A percentile compares a stretch with the other conserved stretches of the same genome.
Conservation (phyloP, 2,113 vertebrate species). For the Brachyhypopomus gauderio region DNA sequence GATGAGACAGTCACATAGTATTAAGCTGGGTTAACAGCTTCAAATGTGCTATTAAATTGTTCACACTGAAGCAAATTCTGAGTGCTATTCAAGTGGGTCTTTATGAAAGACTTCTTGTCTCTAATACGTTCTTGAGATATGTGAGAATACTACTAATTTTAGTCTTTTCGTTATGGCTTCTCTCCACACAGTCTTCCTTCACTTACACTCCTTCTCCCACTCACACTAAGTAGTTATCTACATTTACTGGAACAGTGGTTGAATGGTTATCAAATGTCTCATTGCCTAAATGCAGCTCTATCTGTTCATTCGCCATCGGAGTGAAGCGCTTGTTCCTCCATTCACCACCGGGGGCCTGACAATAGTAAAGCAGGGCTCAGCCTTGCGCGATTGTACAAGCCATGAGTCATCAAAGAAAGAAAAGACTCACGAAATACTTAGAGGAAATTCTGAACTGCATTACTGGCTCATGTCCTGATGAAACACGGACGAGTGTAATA, state of each 20-base stretch:
- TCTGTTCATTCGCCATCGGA: neutral
- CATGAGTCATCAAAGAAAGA: neutral
- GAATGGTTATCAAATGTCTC: slow-evolving; percentile 64
- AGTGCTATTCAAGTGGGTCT: slow-evolving; percentile 72
- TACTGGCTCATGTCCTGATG: neutral
- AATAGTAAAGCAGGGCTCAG: neutral
- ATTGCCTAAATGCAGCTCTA: neutral
- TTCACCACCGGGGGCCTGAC: slow-evolving; percentile 12
- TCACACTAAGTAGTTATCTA: slow-evolving; percentile 37
- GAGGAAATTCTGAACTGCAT: slow-evolving; percentile 1
- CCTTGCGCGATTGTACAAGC: neutral
- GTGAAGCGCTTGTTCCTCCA: neutral
- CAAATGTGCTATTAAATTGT: slow-evolving; percentile 73
- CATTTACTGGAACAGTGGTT: slow-evolving; percentile 63
- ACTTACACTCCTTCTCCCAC: slow-evolving; percentile 35
- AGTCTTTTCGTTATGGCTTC: slow-evolving; percentile 65
- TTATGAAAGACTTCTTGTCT: slow-evolving; percentile 66
- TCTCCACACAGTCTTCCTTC: slow-evolving; percentile 56
- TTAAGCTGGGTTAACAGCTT: slow-evolving; percentile 72
- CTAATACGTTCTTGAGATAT: slow-evolving; percentile 70
- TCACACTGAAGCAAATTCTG: slow-evolving; percentile 67
- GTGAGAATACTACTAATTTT: slow-evolving; percentile 73
- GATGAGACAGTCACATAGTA: slow-evolving; percentile 67
- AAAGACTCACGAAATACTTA: neutral
- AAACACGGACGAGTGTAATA: neutral